These are phyloP conservation scores for Temnothorax longispinosus DNA, from an alignment of 1,140 invertebrate genomes.

Conservation along the genomic window DNA sequence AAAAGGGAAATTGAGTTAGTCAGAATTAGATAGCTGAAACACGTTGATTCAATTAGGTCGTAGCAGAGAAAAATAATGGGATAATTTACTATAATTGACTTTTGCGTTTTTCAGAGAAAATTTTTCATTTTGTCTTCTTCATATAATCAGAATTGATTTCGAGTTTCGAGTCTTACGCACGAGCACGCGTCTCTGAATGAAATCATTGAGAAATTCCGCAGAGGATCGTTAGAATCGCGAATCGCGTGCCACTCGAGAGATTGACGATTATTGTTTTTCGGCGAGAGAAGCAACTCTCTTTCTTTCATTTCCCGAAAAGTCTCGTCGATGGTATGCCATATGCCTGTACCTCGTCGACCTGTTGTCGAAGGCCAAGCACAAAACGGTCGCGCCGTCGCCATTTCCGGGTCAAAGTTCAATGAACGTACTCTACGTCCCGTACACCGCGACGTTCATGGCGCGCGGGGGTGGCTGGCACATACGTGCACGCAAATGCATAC, in stretches of 20 bases:
- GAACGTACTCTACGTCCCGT: constrained; percentile 51
- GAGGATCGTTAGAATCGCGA: constrained; percentile 1
- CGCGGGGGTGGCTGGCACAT: not conserved
- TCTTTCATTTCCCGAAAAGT: constrained; percentile 30
- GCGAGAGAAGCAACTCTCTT: constrained; percentile 22
- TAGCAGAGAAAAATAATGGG: not conserved
- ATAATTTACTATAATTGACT: not conserved
- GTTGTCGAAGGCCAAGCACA: constrained; percentile 74
- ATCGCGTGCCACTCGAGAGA: not conserved
- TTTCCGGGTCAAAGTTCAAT: constrained; percentile 74
- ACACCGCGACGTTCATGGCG: constrained; percentile 3
- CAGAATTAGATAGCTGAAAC: not conserved
- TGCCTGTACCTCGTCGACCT: constrained; percentile 57
- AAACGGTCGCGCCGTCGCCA: constrained; percentile 52
- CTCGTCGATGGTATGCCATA: constrained; percentile 1
- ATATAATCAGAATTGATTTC: not conserved
- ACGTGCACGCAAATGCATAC: not conserved
- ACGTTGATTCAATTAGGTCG: not conserved
- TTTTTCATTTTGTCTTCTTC: not conserved
- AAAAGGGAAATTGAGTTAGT: constrained; percentile 3
- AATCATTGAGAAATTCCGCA: not conserved
- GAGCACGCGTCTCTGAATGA: not conserved
- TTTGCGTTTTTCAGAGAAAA: not conserved
- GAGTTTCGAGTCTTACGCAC: not conserved
- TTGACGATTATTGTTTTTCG: not conserved